These are phyloP conservation scores for Rotaria macrura DNA, from an alignment of 2,888 invertebrate species.

Conservation along the genomic window DNA sequence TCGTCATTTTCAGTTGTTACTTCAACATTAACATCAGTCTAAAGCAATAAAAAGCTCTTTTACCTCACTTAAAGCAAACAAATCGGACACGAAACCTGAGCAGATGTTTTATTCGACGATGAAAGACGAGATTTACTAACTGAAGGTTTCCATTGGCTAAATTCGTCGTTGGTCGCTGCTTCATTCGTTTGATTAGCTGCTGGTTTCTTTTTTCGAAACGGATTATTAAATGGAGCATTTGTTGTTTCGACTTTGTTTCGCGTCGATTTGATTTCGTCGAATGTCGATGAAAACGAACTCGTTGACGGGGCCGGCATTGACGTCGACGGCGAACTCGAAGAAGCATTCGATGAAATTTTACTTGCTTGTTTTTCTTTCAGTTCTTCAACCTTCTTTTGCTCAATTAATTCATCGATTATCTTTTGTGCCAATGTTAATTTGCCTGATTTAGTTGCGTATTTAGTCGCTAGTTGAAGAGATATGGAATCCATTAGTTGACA, in stretches of 20 bases:
- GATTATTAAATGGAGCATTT: neutral
- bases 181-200: neutral
- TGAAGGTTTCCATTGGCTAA: neutral
- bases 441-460: conserved; percentile 70
- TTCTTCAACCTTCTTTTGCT: neutral
- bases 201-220: neutral
- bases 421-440: conserved; percentile 68
- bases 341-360: too few species aligned
- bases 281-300: neutral
- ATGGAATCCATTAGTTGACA: conserved; percentile 70
- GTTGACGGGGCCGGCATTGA: neutral
- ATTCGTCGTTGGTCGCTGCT: neutral
- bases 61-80: neutral
- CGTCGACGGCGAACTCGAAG: neutral
- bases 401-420: neutral
- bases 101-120: neutral
- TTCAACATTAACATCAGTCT: neutral
- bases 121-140: neutral
- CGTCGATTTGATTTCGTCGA: neutral
- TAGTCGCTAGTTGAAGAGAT: conserved; percentile 70
- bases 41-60: neutral
- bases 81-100: neutral
- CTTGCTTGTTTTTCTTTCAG: neutral
- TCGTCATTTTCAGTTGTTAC: neutral
- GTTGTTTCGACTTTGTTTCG: neutral